Percentiles rank a stretch among this genome's conserved stretches.
phyloP scores from a whole-genome alignment of 2,113 vertebrate species.

The Sinocyclocheilus rhinocerous region DNA sequence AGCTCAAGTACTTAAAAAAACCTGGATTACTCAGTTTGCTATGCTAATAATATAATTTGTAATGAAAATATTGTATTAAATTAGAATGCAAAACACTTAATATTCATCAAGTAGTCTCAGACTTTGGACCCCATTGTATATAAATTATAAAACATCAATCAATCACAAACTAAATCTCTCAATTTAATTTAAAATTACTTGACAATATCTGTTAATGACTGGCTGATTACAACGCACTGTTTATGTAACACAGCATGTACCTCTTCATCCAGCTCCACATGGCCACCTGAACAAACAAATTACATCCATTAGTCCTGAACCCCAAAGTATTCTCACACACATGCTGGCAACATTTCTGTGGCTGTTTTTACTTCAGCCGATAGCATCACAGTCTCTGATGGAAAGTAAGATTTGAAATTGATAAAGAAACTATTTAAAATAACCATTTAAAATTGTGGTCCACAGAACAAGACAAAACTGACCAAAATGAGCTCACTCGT shows the following conservation, averaged over 20 bases:
- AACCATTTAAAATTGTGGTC: neutral
- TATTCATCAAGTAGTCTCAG: neutral
- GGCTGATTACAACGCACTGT: neutral
- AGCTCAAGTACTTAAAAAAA: neutral
- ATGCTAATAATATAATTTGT: neutral
- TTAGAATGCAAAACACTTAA: neutral
- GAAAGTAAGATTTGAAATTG: neutral
- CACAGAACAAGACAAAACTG: neutral
- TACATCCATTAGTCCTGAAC: neutral
- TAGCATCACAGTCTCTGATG: neutral
- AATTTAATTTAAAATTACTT: neutral
- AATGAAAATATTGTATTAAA: neutral
- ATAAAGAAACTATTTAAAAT: neutral
- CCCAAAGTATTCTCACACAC: neutral
- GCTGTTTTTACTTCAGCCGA: neutral
- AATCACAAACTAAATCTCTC: neutral
- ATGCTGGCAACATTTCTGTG: neutral
- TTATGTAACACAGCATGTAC: slow-evolving; percentile 63
- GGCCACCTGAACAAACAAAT: slow-evolving; percentile 75
- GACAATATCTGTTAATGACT: neutral
- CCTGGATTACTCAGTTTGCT: neutral
- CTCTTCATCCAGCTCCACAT: slow-evolving; percentile 80
- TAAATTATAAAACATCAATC: neutral
- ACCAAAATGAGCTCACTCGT: neutral
- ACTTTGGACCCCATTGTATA: neutral